Evolutionary conservation across 1,140 invertebrate species (phyloP).

Genomic region (Cepaea nemoralis): DNA sequence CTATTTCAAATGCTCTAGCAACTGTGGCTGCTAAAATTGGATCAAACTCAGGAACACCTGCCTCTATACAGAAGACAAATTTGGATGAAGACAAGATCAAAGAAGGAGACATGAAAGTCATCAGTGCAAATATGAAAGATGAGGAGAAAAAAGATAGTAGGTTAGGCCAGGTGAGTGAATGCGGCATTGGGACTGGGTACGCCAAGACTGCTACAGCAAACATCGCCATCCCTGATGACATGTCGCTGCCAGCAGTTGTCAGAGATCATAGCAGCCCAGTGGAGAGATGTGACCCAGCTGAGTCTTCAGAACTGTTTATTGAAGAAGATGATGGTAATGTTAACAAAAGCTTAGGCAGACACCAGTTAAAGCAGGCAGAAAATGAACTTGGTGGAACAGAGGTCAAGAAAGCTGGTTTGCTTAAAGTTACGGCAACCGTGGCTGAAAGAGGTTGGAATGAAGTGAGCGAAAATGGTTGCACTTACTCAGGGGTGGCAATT

Average conservation of each 20-base stretch:
- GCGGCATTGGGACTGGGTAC: background rate
- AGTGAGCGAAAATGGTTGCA: background rate
- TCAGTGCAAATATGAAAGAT: background rate
- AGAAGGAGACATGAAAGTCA: background rate
- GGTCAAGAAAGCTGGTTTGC: background rate
- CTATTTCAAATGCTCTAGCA: slow-evolving; percentile 35
- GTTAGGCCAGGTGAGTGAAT: background rate
- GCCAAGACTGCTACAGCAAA: background rate
- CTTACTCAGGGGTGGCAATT: slow-evolving; percentile 13
- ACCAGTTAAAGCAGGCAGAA: background rate
- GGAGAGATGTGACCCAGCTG: background rate
- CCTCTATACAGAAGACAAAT: background rate
- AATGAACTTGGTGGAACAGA: background rate
- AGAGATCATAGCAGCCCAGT: slow-evolving; percentile 27
- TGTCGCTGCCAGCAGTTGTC: slow-evolving; percentile 21
- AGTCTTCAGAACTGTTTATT: slow-evolving; percentile 15
- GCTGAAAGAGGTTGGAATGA: background rate
- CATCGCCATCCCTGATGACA: slow-evolving; percentile 23
- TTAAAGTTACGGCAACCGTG: background rate
- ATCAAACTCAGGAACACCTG: background rate
- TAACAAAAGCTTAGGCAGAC: background rate
- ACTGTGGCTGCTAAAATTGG: slow-evolving; percentile 34
- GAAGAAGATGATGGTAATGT: background rate
- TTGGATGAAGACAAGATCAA: background rate
- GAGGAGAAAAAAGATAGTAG: background rate